Evolutionary conservation across 2,888 invertebrate genomes (phyloP).

Genomic region (Diaprepes abbreviatus): DNA sequence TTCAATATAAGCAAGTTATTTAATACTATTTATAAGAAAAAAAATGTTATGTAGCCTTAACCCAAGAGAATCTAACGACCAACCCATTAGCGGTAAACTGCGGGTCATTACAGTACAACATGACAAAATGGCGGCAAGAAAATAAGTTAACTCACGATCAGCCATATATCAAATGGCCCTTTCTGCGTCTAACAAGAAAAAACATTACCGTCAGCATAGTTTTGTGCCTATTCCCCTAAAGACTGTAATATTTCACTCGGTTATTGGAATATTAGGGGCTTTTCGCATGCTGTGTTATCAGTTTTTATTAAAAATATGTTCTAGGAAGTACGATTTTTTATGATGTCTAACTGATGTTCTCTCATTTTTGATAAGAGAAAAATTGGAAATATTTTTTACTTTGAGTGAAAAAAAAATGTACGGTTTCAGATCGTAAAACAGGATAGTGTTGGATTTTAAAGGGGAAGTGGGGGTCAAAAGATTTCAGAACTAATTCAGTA

Average conservation of each 20-base stretch:
- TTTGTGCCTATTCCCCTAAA: conserved; percentile 29
- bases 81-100: conserved; percentile 23
- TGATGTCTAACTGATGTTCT: too few species aligned
- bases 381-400: too few species aligned
- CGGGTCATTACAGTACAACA: conserved; percentile 19
- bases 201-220: conserved; percentile 33
- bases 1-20: too few species aligned
- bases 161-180: conserved; percentile 30
- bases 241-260: conserved; percentile 25
- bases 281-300: background rate
- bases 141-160: conserved; percentile 27
- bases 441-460: too few species aligned
- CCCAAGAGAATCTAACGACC: conserved; percentile 23
- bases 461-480: too few species aligned
- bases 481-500: too few species aligned
- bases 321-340: too few species aligned
- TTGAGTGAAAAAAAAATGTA: too few species aligned
- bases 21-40: too few species aligned
- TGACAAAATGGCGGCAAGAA: conserved; percentile 29
- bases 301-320: too few species aligned
- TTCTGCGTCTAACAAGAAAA: conserved; percentile 31
- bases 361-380: too few species aligned
- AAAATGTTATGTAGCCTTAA: background rate
- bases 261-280: conserved; percentile 14
- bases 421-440: too few species aligned